phyloP scores from a whole-genome alignment of 1,140 invertebrate species.

The Capitella teleta region DNA sequence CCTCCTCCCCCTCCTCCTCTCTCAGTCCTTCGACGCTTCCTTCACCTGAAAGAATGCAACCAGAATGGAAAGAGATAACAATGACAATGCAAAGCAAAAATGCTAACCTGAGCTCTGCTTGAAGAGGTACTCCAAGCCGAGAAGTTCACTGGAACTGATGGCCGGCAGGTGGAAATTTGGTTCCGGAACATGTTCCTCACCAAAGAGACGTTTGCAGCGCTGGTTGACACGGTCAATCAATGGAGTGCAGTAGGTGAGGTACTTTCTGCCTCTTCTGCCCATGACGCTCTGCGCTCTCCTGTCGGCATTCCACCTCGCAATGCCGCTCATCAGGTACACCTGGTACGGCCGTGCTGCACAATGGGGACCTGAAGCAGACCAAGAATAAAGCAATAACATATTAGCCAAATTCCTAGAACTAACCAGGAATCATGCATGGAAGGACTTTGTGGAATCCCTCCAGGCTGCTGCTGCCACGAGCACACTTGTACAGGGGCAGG shows the following conservation, averaged over 20 bases:
- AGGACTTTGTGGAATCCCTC: background rate
- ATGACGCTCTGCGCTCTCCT: conserved; percentile 2
- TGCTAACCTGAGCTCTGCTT: too few species aligned
- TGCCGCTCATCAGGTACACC: conserved; percentile 16
- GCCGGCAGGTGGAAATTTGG: background rate
- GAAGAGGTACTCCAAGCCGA: background rate
- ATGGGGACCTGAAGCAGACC: conserved; percentile 13
- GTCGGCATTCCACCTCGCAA: conserved; percentile 17
- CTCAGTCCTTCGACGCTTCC: too few species aligned
- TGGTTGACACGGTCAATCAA: conserved; percentile 14
- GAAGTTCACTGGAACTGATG: background rate
- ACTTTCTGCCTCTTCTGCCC: too few species aligned
- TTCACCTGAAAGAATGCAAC: too few species aligned
- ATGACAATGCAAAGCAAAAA: too few species aligned
- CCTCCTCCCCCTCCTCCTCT: too few species aligned
- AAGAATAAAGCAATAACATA: background rate
- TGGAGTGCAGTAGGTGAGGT: conserved; percentile 8
- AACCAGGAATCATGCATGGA: background rate
- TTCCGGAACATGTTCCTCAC: too few species aligned
- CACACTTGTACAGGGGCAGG: background rate
- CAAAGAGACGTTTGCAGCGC: too few species aligned
- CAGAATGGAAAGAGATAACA: too few species aligned
- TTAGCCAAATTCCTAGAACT: background rate
- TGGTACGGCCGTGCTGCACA: conserved; percentile 16
- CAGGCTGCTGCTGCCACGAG: background rate